These are phyloP conservation scores for Emydoidea blandingii DNA, from an alignment of 2,797 vertebrate genomes.

Conservation along the genomic window DNA sequence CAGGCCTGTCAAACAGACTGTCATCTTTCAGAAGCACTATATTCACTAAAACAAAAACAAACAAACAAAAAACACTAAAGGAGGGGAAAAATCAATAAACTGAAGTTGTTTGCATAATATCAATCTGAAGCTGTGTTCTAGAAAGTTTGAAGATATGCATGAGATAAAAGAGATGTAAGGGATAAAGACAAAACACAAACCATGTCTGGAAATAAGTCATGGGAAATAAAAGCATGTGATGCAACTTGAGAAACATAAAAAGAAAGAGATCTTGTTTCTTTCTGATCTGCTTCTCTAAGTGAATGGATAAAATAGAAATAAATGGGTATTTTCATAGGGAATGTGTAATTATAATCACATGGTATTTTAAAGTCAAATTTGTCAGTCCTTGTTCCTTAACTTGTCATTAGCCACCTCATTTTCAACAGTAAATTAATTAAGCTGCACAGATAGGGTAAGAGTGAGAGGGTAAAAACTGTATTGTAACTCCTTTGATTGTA, in stretches of 20 bases:
- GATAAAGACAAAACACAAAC: conserved; percentile 7
- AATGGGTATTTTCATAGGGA: background rate
- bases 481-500: background rate
- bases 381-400: background rate
- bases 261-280: background rate
- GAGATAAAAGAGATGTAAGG: background rate
- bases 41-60: background rate
- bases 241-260: background rate
- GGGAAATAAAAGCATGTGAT: conserved; percentile 25
- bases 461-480: background rate
- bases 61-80: background rate
- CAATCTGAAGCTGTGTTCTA: background rate
- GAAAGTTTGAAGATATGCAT: conserved; percentile 36
- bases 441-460: background rate
- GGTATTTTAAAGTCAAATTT: background rate
- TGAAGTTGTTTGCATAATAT: background rate
- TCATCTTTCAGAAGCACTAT: conserved; percentile 16
- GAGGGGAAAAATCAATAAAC: background rate
- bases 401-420: background rate
- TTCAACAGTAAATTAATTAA: conserved; percentile 21
- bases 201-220: background rate
- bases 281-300: conserved; percentile 23
- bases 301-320: background rate
- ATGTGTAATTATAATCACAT: background rate
- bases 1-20: background rate